Conservation (phyloP, 2,113 vertebrate genomes). For the Maccullochella peelii region DNA sequence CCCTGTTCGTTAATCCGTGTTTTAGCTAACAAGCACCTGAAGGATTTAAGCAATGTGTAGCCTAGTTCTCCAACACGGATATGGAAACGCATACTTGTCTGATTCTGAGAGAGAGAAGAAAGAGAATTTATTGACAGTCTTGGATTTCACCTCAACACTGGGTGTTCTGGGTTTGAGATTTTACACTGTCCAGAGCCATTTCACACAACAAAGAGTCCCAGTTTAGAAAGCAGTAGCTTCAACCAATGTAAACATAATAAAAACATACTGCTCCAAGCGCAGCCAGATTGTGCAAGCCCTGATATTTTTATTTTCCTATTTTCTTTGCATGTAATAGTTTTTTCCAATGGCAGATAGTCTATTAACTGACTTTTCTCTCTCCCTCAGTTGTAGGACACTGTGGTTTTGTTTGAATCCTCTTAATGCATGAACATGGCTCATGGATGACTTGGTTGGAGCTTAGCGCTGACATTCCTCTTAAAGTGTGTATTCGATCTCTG, state of each 20-base stretch:
- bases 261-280: constrained; percentile 23
- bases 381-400: constrained; percentile 37
- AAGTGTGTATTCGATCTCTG: constrained; percentile 51
- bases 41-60: constrained; percentile 52
- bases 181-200: constrained; percentile 52
- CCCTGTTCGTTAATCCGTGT: constrained; percentile 56
- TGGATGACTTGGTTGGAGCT: constrained; percentile 57
- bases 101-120: constrained; percentile 47
- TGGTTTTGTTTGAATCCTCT: constrained; percentile 62
- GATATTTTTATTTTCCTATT: constrained; percentile 58
- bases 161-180: constrained; percentile 57
- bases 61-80: constrained; percentile 53
- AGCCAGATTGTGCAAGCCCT: constrained; percentile 35
- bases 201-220: constrained; percentile 57
- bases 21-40: constrained; percentile 70
- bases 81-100: constrained; percentile 65
- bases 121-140: constrained; percentile 66
- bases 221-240: constrained; percentile 56
- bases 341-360: constrained; percentile 45
- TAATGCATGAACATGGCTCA: constrained; percentile 56
- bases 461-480: constrained; percentile 48
- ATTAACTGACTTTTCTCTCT: constrained; percentile 26
- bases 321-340: constrained; percentile 8
- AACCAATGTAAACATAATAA: constrained; percentile 77
- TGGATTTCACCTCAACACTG: constrained; percentile 63